Conservation (phyloP, 2,888 invertebrate species). For the Macrosiphum euphorbiae region DNA sequence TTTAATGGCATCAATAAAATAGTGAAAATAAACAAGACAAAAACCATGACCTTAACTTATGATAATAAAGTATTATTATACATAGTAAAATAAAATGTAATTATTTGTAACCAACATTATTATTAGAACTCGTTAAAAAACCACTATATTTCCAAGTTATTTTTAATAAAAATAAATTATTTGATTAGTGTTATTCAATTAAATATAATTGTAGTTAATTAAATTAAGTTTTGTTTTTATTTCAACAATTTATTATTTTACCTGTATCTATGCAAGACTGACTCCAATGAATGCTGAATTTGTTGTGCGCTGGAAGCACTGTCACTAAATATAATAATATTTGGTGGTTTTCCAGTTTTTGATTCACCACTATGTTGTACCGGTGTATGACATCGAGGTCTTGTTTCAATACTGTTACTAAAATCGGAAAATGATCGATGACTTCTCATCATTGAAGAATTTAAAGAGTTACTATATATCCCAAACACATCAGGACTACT, state of each 20-base stretch:
- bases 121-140: not conserved
- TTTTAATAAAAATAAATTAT: not conserved
- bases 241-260: conserved; percentile 69
- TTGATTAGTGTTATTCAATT: not conserved
- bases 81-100: not conserved
- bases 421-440: conserved; percentile 64
- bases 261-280: conserved; percentile 81
- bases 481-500: conserved; percentile 64
- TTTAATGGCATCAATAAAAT: not conserved
- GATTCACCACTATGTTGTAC: conserved; percentile 64
- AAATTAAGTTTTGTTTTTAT: not conserved
- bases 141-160: not conserved
- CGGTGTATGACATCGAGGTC: conserved; percentile 56
- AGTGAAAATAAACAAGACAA: not conserved
- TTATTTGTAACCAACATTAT: not conserved
- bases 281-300: conserved; percentile 79
- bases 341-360: conserved; percentile 78
- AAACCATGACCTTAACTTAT: not conserved
- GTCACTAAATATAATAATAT: conserved; percentile 86
- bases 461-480: conserved; percentile 25
- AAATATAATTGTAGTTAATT: not conserved
- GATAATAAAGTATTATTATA: not conserved
- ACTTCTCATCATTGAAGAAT: conserved; percentile 49
- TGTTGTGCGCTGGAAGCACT: conserved; percentile 81
- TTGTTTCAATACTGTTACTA: conserved; percentile 48